Percentiles rank a stretch among this genome's conserved stretches.
These are phyloP conservation scores for Uropsilus gracilis DNA, from an alignment of 2,113 vertebrate genomes.

Conservation along the genomic window DNA sequence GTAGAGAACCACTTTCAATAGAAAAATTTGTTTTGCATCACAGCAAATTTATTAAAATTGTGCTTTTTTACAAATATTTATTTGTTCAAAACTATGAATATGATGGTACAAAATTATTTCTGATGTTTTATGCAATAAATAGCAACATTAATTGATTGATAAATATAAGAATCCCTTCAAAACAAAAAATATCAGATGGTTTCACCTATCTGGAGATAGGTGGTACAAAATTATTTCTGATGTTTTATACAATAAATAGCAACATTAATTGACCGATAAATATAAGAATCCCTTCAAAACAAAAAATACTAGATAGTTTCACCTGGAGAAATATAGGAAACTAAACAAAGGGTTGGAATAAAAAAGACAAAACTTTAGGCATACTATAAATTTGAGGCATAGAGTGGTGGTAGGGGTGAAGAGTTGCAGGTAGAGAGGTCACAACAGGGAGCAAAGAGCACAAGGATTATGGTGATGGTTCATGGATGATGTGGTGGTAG, in stretches of 20 bases:
- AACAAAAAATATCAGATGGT: too few species aligned
- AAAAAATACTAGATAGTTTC: too few species aligned
- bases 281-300: not conserved
- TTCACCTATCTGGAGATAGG: too few species aligned
- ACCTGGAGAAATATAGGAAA: too few species aligned
- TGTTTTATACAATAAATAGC: not conserved
- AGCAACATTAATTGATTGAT: not conserved
- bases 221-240: not conserved
- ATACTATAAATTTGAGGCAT: too few species aligned
- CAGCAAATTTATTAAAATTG: not conserved
- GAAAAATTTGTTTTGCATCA: not conserved
- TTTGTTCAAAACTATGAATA: not conserved
- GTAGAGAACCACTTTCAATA: not conserved
- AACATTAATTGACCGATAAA: not conserved
- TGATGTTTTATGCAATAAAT: not conserved
- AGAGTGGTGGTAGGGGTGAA: too few species aligned
- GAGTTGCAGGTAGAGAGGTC: too few species aligned
- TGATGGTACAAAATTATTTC: not conserved
- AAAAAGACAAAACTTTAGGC: too few species aligned
- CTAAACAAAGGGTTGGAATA: too few species aligned
- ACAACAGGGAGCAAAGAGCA: too few species aligned
- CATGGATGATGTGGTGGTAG: too few species aligned
- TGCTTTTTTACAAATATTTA: not conserved
- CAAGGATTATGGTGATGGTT: too few species aligned
- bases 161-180: not conserved